Percentiles rank a stretch among this genome's conserved stretches.
These are phyloP conservation scores for Leptodactylus fallax DNA, from an alignment of 2,797 vertebrate species.

Conservation along the genomic window DNA sequence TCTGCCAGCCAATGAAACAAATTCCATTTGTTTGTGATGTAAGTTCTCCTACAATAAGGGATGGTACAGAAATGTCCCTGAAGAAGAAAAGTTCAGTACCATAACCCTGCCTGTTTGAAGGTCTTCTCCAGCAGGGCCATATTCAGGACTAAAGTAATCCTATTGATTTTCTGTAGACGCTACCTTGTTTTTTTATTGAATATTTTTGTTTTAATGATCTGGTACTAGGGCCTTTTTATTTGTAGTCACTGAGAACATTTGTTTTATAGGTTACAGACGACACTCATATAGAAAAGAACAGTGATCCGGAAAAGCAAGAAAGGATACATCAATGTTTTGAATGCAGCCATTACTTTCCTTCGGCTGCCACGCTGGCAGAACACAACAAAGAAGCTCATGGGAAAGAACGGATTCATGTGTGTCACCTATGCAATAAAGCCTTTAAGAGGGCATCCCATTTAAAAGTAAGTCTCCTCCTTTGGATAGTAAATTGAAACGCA, in stretches of 20 bases:
- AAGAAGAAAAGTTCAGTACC: too few species aligned
- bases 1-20: neutral
- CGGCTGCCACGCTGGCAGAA: conserved; percentile 83
- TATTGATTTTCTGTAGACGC: neutral
- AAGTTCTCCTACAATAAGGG: too few species aligned
- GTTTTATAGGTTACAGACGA: conserved; percentile 79
- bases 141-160: neutral
- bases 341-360: conserved; percentile 85
- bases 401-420: conserved; percentile 93
- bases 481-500: neutral
- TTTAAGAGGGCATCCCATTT: conserved; percentile 97
- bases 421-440: conserved; percentile 90
- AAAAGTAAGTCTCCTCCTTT: conserved; percentile 76
- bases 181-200: neutral
- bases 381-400: conserved; percentile 90
- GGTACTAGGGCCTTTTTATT: neutral
- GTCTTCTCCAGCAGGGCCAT: neutral
- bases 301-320: conserved; percentile 78
- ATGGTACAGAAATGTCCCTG: too few species aligned
- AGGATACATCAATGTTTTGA: conserved; percentile 87
- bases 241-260: conserved; percentile 42
- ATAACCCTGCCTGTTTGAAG: too few species aligned
- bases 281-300: conserved; percentile 73
- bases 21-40: neutral
- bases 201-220: too few species aligned